These are phyloP conservation scores for Sinhomidia bicolor DNA, from an alignment of 2,888 invertebrate species.

Conservation along the genomic window DNA sequence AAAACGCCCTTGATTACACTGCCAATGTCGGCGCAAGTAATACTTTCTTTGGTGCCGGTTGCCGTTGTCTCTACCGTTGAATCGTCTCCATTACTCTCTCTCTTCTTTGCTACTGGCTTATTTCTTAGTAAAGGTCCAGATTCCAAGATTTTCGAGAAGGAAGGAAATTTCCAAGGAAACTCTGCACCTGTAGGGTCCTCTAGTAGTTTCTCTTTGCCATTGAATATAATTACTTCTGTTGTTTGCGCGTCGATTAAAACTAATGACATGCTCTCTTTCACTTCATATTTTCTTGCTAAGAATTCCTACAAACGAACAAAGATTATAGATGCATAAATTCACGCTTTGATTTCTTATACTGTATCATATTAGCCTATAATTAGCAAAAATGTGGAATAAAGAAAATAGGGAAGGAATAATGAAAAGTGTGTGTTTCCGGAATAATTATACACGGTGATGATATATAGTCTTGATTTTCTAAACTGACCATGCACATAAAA, in stretches of 20 bases:
- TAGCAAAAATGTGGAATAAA: no score
- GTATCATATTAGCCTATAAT: no score
- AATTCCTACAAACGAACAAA: conserved; percentile 87
- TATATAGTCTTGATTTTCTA: no score
- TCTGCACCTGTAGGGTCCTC: conserved; percentile 86
- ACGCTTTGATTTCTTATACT: no score
- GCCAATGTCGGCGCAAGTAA: conserved; percentile 58
- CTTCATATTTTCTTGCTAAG: conserved; percentile 89
- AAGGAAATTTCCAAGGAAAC: conserved; percentile 91
- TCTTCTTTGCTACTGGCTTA: conserved; percentile 81
- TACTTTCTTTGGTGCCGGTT: background rate
- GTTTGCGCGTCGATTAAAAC: conserved; percentile 86
- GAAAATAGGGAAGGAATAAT: no score
- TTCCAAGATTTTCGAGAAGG: conserved; percentile 84
- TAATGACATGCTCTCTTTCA: conserved; percentile 83
- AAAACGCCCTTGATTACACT: conserved; percentile 89
- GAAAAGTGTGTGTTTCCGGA: no score
- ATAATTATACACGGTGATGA: no score
- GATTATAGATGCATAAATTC: no score
- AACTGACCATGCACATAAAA: no score
- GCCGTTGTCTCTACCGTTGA: background rate
- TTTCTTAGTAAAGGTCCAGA: conserved; percentile 82
- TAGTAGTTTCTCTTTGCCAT: conserved; percentile 86
- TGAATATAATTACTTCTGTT: conserved; percentile 86
- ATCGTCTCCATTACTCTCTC: background rate